Evolutionary conservation across 2,113 vertebrate species (phyloP).

Genomic region (Pterophyllum scalare): DNA sequence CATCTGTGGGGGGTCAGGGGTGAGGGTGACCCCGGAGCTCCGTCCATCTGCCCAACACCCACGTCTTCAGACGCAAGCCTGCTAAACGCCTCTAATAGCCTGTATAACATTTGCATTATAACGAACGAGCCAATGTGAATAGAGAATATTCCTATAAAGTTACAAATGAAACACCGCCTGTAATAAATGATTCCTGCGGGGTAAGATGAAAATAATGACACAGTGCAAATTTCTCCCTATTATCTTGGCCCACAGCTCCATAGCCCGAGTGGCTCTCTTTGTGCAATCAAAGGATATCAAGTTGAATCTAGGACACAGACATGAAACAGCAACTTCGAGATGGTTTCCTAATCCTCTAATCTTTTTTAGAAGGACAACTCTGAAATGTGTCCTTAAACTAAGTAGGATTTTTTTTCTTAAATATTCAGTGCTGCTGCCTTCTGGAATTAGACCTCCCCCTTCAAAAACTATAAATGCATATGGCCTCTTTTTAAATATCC

Average conservation of each 20-base stretch:
- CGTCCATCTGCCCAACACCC: slow-evolving; percentile 88
- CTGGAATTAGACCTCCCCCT: slow-evolving; percentile 21
- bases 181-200: slow-evolving; percentile 46
- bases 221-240: slow-evolving; percentile 53
- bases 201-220: slow-evolving; percentile 65
- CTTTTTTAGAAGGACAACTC: slow-evolving; percentile 60
- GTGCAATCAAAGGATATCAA: slow-evolving; percentile 67
- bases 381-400: slow-evolving; percentile 59
- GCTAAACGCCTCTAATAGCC: slow-evolving; percentile 68
- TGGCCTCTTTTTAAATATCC: not conserved
- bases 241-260: slow-evolving; percentile 48
- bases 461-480: slow-evolving; percentile 24
- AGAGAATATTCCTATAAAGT: slow-evolving; percentile 36
- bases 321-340: slow-evolving; percentile 70
- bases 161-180: slow-evolving; percentile 56
- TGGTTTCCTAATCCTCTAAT: slow-evolving; percentile 71
- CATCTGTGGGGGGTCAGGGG: slow-evolving; percentile 91
- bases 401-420: slow-evolving; percentile 16
- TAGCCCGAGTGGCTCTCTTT: slow-evolving; percentile 35
- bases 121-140: slow-evolving; percentile 43
- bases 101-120: slow-evolving; percentile 65
- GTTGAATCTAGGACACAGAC: slow-evolving; percentile 71
- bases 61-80: slow-evolving; percentile 59
- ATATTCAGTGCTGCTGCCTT: slow-evolving; percentile 9
- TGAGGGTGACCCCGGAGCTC: slow-evolving; percentile 80